Evolutionary conservation across 2,888 invertebrate genomes (phyloP), one percentile per base, ranked within the genome.

Genomic region (Andrena praecox): DNA sequence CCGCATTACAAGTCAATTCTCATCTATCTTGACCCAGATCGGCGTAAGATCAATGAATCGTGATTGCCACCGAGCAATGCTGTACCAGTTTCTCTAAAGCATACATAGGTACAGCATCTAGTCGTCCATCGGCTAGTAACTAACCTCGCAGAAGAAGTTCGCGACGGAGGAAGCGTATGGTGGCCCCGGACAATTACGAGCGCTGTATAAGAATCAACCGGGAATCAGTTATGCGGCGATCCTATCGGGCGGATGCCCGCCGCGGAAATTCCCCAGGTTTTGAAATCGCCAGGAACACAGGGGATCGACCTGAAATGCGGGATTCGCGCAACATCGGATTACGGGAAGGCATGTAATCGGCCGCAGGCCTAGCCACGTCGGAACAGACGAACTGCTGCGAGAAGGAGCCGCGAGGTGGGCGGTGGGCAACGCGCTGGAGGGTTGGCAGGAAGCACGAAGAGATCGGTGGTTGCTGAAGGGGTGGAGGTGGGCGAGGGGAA

Each of bases 321-420:
- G 90, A 91, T 92, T 90, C 91, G 91, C 91, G 89, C 87, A 90
- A 90, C 90, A 89, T 89, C 86, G 91, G 91, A 92, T 92, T 92
- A 93, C 92, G 90, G 90, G 87, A 90, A 92, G 92, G 92, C 91
- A 93, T 92, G 92, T 92, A 91, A 89, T 89, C 86, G 91, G 90
- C 91, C 91, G 89, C 91, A 90, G 90, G 91, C 89, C 91, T 91
- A 90, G 91, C 91, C 90, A 84, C 91, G 90, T 88, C 85, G 87
- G 89, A 90, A 89, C 89, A 85, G 89, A 91, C 87, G 85, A 89
- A 90, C 85, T 89, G 88, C 84, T 80, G 76, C 82, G 82, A 84
- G 85, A 79, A 86, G 87, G 86, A 87, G 84, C 83, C 85, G 88
- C 85, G 84, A 80, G 85, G 64, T 64, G 77, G 78, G 83, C 75